These are phyloP conservation scores for Callipepla squamata DNA, from an alignment of 2,113 vertebrate genomes.

Conservation along the genomic window DNA sequence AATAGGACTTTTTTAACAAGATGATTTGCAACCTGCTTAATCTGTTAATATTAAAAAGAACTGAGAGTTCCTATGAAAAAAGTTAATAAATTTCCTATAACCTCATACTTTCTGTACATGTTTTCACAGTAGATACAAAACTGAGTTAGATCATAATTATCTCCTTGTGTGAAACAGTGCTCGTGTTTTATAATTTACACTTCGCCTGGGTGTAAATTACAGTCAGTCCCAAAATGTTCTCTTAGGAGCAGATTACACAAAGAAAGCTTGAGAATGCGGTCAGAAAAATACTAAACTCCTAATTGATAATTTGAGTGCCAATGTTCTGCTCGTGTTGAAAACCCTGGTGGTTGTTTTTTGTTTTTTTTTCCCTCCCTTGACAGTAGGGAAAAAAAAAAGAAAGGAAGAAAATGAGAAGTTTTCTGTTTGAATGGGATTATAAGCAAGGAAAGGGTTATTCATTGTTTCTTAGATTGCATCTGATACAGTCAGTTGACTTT, in stretches of 20 bases:
- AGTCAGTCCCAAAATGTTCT: background rate
- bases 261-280: slow-evolving; percentile 14
- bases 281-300: background rate
- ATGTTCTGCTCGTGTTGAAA: background rate
- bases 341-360: accelerated
- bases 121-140: background rate
- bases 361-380: background rate
- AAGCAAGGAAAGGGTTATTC: background rate
- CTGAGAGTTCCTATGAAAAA: background rate
- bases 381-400: too few relatives aligned
- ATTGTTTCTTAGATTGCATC: background rate
- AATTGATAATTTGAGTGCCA: background rate
- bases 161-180: background rate
- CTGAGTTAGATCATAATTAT: slow-evolving; percentile 7
- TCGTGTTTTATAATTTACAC: background rate
- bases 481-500: background rate
- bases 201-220: slow-evolving; percentile 36
- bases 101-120: background rate
- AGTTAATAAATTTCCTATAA: background rate
- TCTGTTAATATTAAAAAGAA: background rate
- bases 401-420: background rate
- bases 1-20: background rate
- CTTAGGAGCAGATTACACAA: background rate
- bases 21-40: background rate
- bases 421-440: background rate